Conservation (phyloP, 2,113 vertebrate genomes). For the Mugil cephalus region DNA sequence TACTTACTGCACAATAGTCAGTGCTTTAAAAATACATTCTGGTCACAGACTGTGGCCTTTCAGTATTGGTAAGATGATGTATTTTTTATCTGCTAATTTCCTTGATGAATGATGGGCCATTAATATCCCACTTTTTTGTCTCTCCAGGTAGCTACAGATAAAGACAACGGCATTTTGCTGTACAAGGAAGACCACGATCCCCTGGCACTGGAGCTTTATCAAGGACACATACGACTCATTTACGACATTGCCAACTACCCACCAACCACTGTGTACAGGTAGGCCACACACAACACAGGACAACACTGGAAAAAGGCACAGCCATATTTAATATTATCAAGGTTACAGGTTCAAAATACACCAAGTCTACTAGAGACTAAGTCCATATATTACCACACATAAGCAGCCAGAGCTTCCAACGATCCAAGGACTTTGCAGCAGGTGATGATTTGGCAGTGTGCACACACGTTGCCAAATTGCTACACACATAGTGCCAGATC, state of each 20-base stretch:
- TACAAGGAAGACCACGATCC: conserved; percentile 97
- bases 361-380: too few species aligned
- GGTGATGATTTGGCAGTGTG: conserved; percentile 7
- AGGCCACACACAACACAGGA: conserved; percentile 23
- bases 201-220: conserved; percentile 95
- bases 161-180: conserved; percentile 93
- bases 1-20: too few species aligned
- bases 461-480: conserved; percentile 7
- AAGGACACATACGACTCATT: conserved; percentile 95
- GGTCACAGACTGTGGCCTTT: too few species aligned
- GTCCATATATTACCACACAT: too few species aligned
- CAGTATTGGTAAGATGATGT: too few species aligned
- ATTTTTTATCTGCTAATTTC: background rate
- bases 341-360: too few species aligned
- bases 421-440: conserved; percentile 15
- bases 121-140: background rate
- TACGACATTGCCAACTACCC: conserved; percentile 93
- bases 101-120: background rate
- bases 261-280: conserved; percentile 97
- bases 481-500: conserved; percentile 17
- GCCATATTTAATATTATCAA: too few species aligned
- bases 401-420: background rate
- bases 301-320: too few species aligned
- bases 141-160: conserved; percentile 93
- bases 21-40: too few species aligned